These are phyloP conservation scores for Microtus californicus DNA, from an alignment of 2,797 vertebrate species.

Conservation along the genomic window DNA sequence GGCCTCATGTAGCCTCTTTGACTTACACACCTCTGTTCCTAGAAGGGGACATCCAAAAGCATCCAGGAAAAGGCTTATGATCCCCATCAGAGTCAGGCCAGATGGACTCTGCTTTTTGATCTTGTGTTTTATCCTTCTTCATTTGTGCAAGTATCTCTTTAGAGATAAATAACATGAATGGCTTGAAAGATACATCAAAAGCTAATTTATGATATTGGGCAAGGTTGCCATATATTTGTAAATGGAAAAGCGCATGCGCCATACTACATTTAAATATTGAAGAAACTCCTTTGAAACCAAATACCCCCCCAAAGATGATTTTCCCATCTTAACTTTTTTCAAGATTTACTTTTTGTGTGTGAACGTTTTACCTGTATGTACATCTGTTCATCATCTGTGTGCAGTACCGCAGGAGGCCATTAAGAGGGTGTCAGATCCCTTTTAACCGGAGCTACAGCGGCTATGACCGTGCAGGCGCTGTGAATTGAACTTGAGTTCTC, in stretches of 20 bases:
- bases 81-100: background rate
- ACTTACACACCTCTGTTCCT: background rate
- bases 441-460: too few species aligned
- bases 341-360: background rate
- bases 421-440: background rate
- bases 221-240: background rate
- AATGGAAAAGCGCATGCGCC: background rate
- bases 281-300: background rate
- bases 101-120: background rate
- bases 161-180: background rate
- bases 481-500: background rate
- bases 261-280: background rate
- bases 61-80: background rate
- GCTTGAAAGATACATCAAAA: background rate
- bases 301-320: background rate
- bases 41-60: background rate
- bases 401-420: background rate
- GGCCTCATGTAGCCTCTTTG: background rate
- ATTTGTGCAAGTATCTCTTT: background rate
- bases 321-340: background rate
- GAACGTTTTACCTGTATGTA: background rate
- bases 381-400: background rate
- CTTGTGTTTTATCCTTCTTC: background rate
- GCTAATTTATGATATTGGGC: background rate
- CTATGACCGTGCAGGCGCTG: background rate